Conservation (phyloP, 2,888 invertebrate genomes). For the Nephrocerus scutellatus region DNA sequence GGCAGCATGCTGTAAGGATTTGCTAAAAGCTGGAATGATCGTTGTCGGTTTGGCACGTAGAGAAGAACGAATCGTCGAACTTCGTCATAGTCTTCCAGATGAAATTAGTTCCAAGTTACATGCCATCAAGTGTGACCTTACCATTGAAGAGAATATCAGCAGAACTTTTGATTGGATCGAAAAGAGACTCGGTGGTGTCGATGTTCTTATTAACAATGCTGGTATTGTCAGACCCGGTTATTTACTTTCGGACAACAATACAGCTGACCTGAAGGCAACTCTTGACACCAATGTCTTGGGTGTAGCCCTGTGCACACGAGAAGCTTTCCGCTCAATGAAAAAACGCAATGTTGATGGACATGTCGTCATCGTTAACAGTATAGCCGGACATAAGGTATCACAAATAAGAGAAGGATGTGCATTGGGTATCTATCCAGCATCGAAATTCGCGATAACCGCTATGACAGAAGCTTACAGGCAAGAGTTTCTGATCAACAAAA, state of each 20-base stretch:
- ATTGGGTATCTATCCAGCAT: conserved; percentile 43
- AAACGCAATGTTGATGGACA: conserved; percentile 47
- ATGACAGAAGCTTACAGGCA: conserved; percentile 46
- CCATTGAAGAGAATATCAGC: conserved; percentile 51
- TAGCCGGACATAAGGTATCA: conserved; percentile 35
- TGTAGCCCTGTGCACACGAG: conserved; percentile 46
- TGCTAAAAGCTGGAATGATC: conserved; percentile 29
- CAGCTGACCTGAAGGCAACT: conserved; percentile 29
- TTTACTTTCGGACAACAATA: conserved; percentile 25
- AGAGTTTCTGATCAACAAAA: conserved; percentile 40
- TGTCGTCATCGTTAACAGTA: conserved; percentile 48
- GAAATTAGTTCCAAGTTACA: conserved; percentile 22
- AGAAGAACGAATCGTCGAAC: conserved; percentile 34
- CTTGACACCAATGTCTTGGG: conserved; percentile 49
- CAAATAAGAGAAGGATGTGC: no score
- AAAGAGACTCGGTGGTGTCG: conserved; percentile 49
- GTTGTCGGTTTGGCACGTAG: conserved; percentile 50
- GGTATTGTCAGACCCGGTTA: conserved; percentile 22
- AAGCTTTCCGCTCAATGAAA: conserved; percentile 49
- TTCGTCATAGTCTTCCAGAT: conserved; percentile 25
- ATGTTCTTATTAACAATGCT: conserved; percentile 56
- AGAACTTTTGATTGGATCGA: conserved; percentile 50
- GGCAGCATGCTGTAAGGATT: conserved; percentile 23
- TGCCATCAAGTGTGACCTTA: conserved; percentile 47
- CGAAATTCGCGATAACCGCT: conserved; percentile 45